Conservation (phyloP, 2,797 vertebrate genomes). For the Eulemur mongoz region DNA sequence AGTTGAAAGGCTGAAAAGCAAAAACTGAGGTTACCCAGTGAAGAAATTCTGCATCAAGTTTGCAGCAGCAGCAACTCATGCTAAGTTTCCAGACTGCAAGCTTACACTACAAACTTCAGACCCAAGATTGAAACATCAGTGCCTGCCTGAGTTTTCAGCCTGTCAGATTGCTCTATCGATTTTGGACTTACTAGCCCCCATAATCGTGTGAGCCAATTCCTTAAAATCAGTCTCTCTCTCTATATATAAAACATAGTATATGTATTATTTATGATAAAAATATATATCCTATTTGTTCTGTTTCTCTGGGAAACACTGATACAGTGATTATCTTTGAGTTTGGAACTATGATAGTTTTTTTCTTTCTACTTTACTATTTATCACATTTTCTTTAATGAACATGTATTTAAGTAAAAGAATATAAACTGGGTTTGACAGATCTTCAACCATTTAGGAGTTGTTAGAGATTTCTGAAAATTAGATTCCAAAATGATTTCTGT, state of each 20-base stretch:
- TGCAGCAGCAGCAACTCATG: background rate
- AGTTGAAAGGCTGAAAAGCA: background rate
- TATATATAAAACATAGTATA: background rate
- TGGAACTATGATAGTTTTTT: background rate
- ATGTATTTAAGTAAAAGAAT: constrained; percentile 3
- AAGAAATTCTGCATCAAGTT: background rate
- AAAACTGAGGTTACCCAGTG: background rate
- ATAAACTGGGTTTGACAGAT: background rate
- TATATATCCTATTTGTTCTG: background rate
- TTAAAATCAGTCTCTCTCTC: background rate
- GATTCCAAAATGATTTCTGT: background rate
- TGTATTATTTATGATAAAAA: background rate
- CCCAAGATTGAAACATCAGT: background rate
- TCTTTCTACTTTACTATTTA: background rate
- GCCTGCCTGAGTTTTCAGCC: background rate
- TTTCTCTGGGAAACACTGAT: background rate
- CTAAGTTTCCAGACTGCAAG: background rate
- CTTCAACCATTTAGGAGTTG: background rate
- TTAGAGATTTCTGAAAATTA: constrained; percentile 33
- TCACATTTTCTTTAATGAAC: background rate
- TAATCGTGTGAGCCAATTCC: background rate
- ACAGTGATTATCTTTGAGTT: background rate
- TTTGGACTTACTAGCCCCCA: background rate
- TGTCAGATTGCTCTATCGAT: background rate
- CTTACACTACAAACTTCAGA: background rate